These are phyloP conservation scores for Loxodonta africana DNA, from an alignment of 2,113 vertebrate genomes.

Conservation along the genomic window DNA sequence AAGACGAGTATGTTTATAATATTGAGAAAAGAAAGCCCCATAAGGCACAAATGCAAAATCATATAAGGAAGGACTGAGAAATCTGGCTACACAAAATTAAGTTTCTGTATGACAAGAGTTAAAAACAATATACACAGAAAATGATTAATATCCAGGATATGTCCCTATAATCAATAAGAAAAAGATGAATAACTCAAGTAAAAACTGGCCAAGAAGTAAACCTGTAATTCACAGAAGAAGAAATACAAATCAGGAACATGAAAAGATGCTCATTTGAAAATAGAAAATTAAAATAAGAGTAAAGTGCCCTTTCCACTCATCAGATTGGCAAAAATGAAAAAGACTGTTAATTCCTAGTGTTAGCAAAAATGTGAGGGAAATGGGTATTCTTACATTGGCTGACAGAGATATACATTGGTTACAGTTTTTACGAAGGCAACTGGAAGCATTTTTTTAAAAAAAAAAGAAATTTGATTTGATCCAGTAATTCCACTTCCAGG, in stretches of 20 bases:
- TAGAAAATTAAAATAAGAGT: neutral
- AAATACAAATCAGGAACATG: neutral
- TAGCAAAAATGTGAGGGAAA: neutral
- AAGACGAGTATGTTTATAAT: neutral
- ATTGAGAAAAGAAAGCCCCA: neutral
- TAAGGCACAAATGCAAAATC: neutral
- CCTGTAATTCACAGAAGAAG: neutral
- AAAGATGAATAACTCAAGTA: neutral
- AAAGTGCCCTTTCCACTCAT: neutral
- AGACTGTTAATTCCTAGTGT: neutral
- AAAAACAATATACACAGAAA: neutral
- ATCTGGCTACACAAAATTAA: neutral
- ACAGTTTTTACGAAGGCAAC: neutral
- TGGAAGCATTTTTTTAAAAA: neutral
- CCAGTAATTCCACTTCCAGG: neutral
- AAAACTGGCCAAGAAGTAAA: neutral
- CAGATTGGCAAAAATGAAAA: neutral
- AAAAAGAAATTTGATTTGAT: neutral
- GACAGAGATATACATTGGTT: neutral
- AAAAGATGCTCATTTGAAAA: neutral
- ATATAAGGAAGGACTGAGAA: constrained; percentile 30
- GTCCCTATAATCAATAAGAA: neutral
- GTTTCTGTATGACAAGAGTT: constrained; percentile 7
- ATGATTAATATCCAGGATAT: neutral
- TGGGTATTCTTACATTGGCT: neutral